Conservation (phyloP, 2,113 vertebrate genomes). For the Ageneiosus marmoratus region DNA sequence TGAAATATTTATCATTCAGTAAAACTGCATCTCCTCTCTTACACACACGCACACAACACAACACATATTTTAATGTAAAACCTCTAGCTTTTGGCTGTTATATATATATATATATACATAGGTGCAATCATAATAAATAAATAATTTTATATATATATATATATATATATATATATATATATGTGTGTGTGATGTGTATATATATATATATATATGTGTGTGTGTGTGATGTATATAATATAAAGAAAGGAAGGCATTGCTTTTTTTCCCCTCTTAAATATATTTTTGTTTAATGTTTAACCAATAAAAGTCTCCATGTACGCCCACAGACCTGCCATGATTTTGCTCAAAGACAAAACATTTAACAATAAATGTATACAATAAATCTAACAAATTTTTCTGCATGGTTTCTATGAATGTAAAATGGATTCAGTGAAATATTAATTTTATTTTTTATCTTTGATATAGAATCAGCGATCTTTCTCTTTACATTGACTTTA, state of each 20-base stretch:
- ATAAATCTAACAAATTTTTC: background rate
- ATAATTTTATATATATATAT: no score
- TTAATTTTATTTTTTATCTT: background rate
- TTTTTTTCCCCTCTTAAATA: no score
- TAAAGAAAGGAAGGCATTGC: no score
- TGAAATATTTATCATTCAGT: constrained; percentile 18
- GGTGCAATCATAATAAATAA: background rate
- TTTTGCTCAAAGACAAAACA: background rate
- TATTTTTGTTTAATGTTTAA: background rate
- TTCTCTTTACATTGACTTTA: background rate
- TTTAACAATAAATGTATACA: background rate
- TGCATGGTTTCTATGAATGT: background rate
- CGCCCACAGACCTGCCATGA: background rate
- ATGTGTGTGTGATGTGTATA: no score
- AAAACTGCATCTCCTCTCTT: background rate
- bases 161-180: no score
- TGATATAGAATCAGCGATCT: background rate
- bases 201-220: no score
- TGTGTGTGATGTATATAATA: no score
- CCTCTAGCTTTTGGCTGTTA: background rate
- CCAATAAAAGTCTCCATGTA: background rate
- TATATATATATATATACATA: background rate
- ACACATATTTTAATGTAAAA: background rate
- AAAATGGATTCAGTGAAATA: background rate
- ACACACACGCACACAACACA: background rate